Percentiles rank a stretch among this genome's conserved stretches.
phyloP scores from a whole-genome alignment of 1,140 invertebrate genomes.

The Drosophila arawakana region DNA sequence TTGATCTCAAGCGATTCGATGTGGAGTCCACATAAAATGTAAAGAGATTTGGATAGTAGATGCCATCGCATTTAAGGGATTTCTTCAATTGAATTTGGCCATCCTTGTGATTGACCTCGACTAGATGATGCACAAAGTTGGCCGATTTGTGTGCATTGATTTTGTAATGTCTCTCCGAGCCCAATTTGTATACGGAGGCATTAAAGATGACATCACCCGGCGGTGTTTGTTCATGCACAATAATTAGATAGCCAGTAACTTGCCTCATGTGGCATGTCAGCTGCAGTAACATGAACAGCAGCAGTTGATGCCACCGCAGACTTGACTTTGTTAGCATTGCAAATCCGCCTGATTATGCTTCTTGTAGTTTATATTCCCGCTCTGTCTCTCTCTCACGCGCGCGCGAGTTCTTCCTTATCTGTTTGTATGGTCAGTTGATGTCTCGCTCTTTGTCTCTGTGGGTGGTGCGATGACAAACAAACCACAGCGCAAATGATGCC shows the following conservation, averaged over 20 bases:
- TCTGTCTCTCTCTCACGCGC: not conserved
- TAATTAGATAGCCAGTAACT: slow-evolving; percentile 87
- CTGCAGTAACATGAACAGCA: slow-evolving; percentile 49
- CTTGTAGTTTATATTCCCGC: not conserved
- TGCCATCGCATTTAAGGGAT: slow-evolving; percentile 90
- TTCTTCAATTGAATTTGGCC: slow-evolving; percentile 91
- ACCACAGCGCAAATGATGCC: slow-evolving; percentile 65
- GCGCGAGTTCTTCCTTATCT: not conserved
- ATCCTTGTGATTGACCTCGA: slow-evolving; percentile 90
- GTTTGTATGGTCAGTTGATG: slow-evolving; percentile 1
- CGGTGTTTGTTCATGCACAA: slow-evolving; percentile 88
- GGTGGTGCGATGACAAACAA: slow-evolving; percentile 49
- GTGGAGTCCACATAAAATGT: slow-evolving; percentile 94
- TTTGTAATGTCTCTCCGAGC: slow-evolving; percentile 89
- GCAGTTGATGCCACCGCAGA: slow-evolving; percentile 17
- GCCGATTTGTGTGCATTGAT: slow-evolving; percentile 92
- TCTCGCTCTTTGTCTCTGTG: slow-evolving; percentile 4
- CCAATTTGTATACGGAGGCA: slow-evolving; percentile 91
- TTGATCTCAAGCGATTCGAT: slow-evolving; percentile 90
- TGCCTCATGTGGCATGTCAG: slow-evolving; percentile 25
- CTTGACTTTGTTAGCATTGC: slow-evolving; percentile 53
- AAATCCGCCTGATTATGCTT: slow-evolving; percentile 26
- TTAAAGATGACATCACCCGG: slow-evolving; percentile 91
- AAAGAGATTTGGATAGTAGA: slow-evolving; percentile 93
- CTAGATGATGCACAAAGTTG: slow-evolving; percentile 91